phyloP scores from a whole-genome alignment of 1,140 invertebrate genomes.

The Saccostrea cuccullata region DNA sequence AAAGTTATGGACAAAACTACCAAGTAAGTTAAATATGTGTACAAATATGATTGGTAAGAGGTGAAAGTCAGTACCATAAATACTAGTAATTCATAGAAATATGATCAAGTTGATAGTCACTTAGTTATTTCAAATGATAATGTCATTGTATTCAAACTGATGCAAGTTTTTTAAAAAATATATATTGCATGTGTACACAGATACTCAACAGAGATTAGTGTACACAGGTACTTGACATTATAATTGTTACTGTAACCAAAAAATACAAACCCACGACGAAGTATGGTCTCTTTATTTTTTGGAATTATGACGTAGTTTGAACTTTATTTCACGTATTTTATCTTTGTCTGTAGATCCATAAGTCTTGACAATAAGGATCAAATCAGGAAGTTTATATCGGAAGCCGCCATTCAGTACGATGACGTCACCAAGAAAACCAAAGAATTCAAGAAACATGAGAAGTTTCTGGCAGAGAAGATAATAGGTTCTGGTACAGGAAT shows the following conservation, averaged over 20 bases:
- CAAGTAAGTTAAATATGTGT: not conserved
- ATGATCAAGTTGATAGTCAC: too few species aligned
- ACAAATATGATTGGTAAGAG: too few species aligned
- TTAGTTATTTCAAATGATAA: too few species aligned
- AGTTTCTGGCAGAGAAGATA: not conserved
- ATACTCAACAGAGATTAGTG: too few species aligned
- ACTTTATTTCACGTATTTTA: not conserved
- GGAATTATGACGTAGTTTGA: not conserved
- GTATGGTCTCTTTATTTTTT: not conserved
- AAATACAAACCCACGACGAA: too few species aligned
- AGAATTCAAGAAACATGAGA: conserved; percentile 13
- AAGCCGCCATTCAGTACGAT: conserved; percentile 19
- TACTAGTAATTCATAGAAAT: too few species aligned
- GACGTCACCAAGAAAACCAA: not conserved
- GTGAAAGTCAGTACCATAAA: too few species aligned
- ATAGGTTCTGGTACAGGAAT: not conserved
- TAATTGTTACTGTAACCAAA: too few species aligned
- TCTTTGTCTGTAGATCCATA: not conserved
- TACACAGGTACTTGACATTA: too few species aligned
- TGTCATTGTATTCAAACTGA: too few species aligned
- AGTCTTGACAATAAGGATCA: conserved; percentile 13
- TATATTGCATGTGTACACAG: too few species aligned
- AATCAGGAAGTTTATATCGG: conserved; percentile 10
- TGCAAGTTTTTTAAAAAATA: too few species aligned
- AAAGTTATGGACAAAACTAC: conserved; percentile 31